Evolutionary conservation across 2,797 vertebrate species (phyloP), one percentile per base, ranked within the genome.

Genomic region (Acridotheres tristis): DNA sequence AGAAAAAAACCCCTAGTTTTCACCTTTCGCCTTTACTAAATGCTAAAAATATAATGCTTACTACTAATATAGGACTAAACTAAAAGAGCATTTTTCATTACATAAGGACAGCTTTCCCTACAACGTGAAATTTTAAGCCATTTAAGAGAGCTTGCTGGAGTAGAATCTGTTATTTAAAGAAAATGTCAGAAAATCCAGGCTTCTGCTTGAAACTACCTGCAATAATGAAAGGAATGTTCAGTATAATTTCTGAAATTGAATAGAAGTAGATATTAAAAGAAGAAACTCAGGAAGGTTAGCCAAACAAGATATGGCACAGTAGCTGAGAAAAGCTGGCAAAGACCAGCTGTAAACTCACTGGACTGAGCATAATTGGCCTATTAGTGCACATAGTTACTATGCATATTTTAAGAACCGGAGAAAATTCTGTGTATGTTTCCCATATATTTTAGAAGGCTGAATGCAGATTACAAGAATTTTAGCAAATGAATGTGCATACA

Each of bases 311-410:
- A 83, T 40, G 27, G 76, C 83, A 86, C 43, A 80, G 78, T 25
- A 68, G 36, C 3, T 93, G 66, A 68, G 61, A 77, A 88, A 86
- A 89, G 51, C 55, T 80, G 81, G 67, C 57, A 45, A 84, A 88
- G 66, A 65, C 45, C 73, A 91, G 76, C 89, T 90, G 50, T 79
- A 76, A 88, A 93, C 68, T 89, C 61, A 89, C 68, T 76, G 59
- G 43, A 72, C 75, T 89, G 89, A 93, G 47, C 53, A 62, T 83
- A 93, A 95, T 67, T 94, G 82, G 54, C 61, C 90, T 85, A 50
- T 88, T 93, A 93, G 71, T 79, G 71, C 76, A 80, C 53, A 48
- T 8, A 90, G 76, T 72, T 93, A 68, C 53, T 72, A 34, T n/a
- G 59, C 42, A n/a, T 55, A 74, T 89, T 85, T 40, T 68, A 90